Base-by-base conservation (phyloP, 2,888 invertebrate genomes). In the Sinopyrophorus schimmeli region DNA sequence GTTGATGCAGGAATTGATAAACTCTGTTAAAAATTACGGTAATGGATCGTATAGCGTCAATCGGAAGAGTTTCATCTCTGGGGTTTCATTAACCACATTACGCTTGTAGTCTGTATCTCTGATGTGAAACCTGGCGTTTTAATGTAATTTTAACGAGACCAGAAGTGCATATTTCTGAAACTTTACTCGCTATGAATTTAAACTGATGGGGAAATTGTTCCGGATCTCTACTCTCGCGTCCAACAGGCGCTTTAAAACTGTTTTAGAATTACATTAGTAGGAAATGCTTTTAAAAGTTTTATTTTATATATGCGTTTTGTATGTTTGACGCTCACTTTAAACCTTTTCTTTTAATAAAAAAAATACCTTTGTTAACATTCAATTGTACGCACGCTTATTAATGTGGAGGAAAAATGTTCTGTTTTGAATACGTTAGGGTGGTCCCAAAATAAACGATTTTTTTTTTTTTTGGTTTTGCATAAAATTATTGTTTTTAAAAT, bases 81-180 rank as follows among this genome's bases (percentile, higher is more conserved):
- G 58, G 56, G 59, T 50, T 64, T 61, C 63, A 63, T 67, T 64
- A 64, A 64, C 59, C 61, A 58, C 61, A 61, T 63, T 63, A 61
- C 53, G 58, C 57, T 57, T 58, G 58, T 58, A 58, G 59, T 54
- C 51, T 61, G 56, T 62, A 61, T 59, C 62, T 60, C 62, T 59
- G 65, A 68, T 69, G 68, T 67, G 64, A 65, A 68, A 68, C 62
- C 64, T 65, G 66, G 65, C 65, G 63, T 67, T 69, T 69, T 71
- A 70, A 71, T 71, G 70, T 66, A 68, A 70, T 68, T 72, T 71
- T 71, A 72, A 71, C 70, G 70, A 70, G 63, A 54, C 55, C 60
- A 58, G 58, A 63, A 64, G 59, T 62, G 63, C 62, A 63, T 62
- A 64, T 61, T 62, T 62, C 61, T 60, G 57, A 57, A 64, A 62